Evolutionary conservation across 2,888 invertebrate genomes (phyloP), one percentile per base, ranked within the genome.

Genomic region (Caenorhabditis doughertyi): DNA sequence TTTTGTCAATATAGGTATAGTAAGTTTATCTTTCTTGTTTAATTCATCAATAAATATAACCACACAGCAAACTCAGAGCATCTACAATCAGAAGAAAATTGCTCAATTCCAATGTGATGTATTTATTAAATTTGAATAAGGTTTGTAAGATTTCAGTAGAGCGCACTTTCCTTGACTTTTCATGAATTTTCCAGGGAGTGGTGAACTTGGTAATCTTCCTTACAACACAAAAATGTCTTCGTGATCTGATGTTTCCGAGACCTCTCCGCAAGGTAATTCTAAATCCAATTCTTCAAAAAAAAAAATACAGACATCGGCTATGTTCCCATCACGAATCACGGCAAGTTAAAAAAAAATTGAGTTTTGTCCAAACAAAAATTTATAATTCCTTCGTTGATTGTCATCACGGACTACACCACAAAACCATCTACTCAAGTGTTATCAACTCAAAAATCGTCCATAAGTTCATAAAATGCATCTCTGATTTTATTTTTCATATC

Each of bases 71-170:
- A 70, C 76, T 49, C 74, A 81, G 74, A 74, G 64, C 51, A 65
- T 81, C 58, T 67, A 81, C 53, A 81, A 76, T 42, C 76, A 76
- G 32, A 76, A 71, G 2, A 81, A 81, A 44, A 58, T 81, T 4
- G 67, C 70, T 23, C 32, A 80, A 76, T 9, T 80, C 85, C 2
- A 83, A 81, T 58, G 70, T 64, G 0, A 80, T 87, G 72, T 87
- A 86, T 70, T 25, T 87, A 13, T 84, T 87, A 84, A 87, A 87
- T 67, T 67, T 87, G 72, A 85, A 85, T 73, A 87, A 87, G 79
- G 87, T 82, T 16, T 56, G 65, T 21, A 1, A 39, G 13, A 39
- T 29, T 13, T 4, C 11, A 21, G 25, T 27, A 27, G n/a, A 55
- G 29, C n/a, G 55, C 29, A 13, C 51, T 23, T 21, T n/a, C 13